Evolutionary conservation across 2,888 invertebrate genomes (phyloP), one percentile per base, ranked within the genome.

Genomic region (Tineola bisselliella): DNA sequence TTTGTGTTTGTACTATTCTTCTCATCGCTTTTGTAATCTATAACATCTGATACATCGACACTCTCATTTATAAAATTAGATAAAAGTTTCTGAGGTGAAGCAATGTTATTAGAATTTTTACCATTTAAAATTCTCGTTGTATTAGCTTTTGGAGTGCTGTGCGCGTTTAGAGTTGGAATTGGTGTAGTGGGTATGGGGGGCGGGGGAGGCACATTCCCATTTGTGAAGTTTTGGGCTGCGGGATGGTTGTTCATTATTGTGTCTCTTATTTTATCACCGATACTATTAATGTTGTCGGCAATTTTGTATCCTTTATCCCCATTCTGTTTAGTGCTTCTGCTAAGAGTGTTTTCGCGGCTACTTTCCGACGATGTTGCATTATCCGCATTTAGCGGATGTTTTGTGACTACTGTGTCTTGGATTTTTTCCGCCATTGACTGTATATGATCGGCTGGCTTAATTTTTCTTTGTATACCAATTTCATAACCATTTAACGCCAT

Each of bases 401-500:
- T 88, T 33, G 86, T 83, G 1, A 88, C 86, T 52, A 88, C 81
- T n/a, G 88, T 88, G 62, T 88, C 87, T 71, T 88, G 87, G 65
- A 88, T 88, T 75, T 80, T 84, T 62, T 82, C 82, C 59, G 88
- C 88, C 87, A 87, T 88, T 13, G 80, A 81, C 68, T 87, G 86
- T 65, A 88, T 87, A 65, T 87, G 87, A 65, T 87, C 86, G 44
- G 84, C 87, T 0, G 88, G 88, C 65, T 87, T 88, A 61, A 87
- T 87, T 76, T 86, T 88, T 66, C 88, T 76, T 67, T 88, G 88
- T 64, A 88, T 87, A 25, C 88, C 88, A 63, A 88, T 88, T 72
- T 88, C 88, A 65, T 87, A 88, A 30, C 87, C 87, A 67, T 88
- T 87, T 59, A 88, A 70, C 12, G 88, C 87, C 84, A 87, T 86